A percentile compares a stretch with the other conserved stretches of the same genome.
These are phyloP conservation scores for Netelia virgata DNA, from an alignment of 2,888 invertebrate species.

Conservation along the genomic window DNA sequence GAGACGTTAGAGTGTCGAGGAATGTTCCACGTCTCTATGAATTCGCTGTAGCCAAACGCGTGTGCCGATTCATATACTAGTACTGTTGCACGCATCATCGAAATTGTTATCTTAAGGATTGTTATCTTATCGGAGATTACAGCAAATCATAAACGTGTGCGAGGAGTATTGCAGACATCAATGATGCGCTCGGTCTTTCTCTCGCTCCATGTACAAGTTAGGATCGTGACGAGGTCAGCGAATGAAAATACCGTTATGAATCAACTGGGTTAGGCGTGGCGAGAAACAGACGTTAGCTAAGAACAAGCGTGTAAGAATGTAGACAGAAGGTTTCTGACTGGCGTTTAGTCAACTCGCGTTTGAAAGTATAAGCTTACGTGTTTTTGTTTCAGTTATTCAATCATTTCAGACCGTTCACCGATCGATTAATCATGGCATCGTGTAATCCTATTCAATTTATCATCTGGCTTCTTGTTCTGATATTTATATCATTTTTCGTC, in stretches of 20 bases:
- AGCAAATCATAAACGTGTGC: background rate
- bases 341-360: slow-evolving; percentile 7
- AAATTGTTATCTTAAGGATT: slow-evolving; percentile 8
- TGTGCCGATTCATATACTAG: background rate
- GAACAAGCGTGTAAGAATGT: slow-evolving; percentile 4
- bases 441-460: slow-evolving; percentile 89
- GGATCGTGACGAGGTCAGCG: slow-evolving; percentile 47
- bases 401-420: background rate
- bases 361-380: background rate
- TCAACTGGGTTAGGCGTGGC: slow-evolving; percentile 64
- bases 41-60: background rate
- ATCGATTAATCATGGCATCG: slow-evolving; percentile 56
- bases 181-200: slow-evolving; percentile 31
- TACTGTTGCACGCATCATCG: no score
- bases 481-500: slow-evolving; percentile 89
- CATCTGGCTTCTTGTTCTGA: slow-evolving; percentile 90
- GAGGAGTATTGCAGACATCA: slow-evolving; percentile 6
- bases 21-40: background rate
- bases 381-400: background rate
- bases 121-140: slow-evolving; percentile 59
- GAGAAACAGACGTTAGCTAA: slow-evolving; percentile 27
- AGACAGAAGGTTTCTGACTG: slow-evolving; percentile 19
- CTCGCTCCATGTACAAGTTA: slow-evolving; percentile 25
- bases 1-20: background rate
- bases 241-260: slow-evolving; percentile 68